Percentiles rank a stretch among this genome's conserved stretches.
phyloP scores from a whole-genome alignment of 1,140 invertebrate species.

The Limonius californicus region DNA sequence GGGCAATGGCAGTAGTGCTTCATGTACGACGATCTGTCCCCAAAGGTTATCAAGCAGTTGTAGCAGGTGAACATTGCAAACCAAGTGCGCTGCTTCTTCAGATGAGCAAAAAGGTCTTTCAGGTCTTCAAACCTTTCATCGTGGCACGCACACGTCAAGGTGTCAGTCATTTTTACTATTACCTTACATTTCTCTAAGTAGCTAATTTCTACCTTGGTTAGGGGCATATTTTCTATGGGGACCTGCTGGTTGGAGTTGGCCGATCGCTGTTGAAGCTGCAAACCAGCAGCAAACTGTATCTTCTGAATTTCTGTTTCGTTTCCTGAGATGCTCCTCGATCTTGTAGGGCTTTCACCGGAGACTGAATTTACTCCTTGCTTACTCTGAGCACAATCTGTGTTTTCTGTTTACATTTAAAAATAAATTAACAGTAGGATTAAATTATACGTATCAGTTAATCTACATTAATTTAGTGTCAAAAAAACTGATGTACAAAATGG shows the following conservation, averaged over 20 bases:
- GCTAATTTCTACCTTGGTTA: constrained; percentile 40
- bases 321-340: too few relatives aligned
- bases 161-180: constrained; percentile 39
- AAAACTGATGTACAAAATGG: too few relatives aligned
- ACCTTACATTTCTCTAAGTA: constrained; percentile 43
- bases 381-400: too few relatives aligned
- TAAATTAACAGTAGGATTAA: too few relatives aligned
- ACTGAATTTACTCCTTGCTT: too few relatives aligned
- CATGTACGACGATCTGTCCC: constrained; percentile 38
- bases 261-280: constrained; percentile 32
- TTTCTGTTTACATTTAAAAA: too few relatives aligned
- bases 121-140: constrained; percentile 32
- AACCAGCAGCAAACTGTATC: constrained; percentile 40
- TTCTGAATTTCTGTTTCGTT: constrained; percentile 31
- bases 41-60: constrained; percentile 55
- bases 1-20: constrained; percentile 35
- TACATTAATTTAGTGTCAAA: too few relatives aligned
- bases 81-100: constrained; percentile 36
- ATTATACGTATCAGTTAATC: too few relatives aligned
- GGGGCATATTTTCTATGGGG: constrained; percentile 14
- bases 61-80: constrained; percentile 53
- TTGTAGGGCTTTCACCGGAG: too few relatives aligned
- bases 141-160: constrained; percentile 39
- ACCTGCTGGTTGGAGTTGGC: constrained; percentile 26
- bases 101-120: constrained; percentile 36